phyloP scores from a whole-genome alignment of 2,888 invertebrate genomes.

The Acrobasis repandana region DNA sequence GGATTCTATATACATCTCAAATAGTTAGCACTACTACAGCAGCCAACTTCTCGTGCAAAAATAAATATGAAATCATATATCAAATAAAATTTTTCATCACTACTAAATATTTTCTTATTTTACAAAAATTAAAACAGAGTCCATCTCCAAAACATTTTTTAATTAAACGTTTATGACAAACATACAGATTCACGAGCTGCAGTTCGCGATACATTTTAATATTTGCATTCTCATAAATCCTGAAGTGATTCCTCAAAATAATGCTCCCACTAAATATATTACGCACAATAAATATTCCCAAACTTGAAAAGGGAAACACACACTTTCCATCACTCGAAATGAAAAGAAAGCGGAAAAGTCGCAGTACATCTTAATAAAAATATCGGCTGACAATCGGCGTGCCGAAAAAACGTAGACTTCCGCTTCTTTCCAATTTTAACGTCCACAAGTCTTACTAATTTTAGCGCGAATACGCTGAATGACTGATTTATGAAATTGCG shows the following conservation, averaged over 20 bases:
- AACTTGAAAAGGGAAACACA: not conserved
- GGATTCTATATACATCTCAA: no score
- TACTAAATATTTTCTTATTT: no score
- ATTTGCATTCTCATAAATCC: not conserved
- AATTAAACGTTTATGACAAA: no score
- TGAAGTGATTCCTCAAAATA: not conserved
- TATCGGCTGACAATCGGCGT: not conserved
- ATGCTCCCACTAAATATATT: not conserved
- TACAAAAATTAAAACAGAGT: no score
- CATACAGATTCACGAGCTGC: not conserved
- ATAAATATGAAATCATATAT: no score
- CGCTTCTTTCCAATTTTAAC: constrained; percentile 12
- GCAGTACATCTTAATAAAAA: constrained; percentile 11
- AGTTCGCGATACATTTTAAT: not conserved
- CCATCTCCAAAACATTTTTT: no score
- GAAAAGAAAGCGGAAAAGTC: not conserved
- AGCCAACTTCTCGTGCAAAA: no score
- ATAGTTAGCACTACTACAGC: no score
- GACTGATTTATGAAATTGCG: constrained; percentile 8
- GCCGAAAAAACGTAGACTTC: constrained; percentile 9
- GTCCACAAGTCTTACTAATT: constrained; percentile 4
- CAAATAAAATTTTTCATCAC: no score
- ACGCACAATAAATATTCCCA: not conserved
- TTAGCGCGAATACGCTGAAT: constrained; percentile 7
- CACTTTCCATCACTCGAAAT: not conserved